Conservation (phyloP, 2,113 vertebrate species). For the Hypocryptadius cinnamomeus region DNA sequence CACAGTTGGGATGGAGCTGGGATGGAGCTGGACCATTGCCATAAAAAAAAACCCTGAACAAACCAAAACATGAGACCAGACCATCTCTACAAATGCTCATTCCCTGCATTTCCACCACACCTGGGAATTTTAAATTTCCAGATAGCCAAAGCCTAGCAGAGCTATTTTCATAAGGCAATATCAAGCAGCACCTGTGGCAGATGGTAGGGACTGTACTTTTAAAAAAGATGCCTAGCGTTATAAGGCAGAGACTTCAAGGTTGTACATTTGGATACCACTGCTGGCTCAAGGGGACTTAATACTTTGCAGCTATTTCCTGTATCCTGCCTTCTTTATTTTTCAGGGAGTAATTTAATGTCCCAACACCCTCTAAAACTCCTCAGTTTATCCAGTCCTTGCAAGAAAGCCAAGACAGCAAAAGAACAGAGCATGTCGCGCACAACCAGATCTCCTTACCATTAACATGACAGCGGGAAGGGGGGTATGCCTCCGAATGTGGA, state of each 20-base stretch:
- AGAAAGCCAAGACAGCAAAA: background rate
- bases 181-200: background rate
- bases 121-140: background rate
- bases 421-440: background rate
- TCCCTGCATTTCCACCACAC: background rate
- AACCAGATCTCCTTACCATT: slow-evolving; percentile 55
- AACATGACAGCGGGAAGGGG: slow-evolving; percentile 67
- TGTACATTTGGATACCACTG: background rate
- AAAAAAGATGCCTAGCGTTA: background rate
- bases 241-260: background rate
- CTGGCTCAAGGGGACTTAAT: background rate
- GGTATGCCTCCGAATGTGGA: slow-evolving; percentile 66
- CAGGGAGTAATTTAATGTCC: background rate
- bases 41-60: background rate
- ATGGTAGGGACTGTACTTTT: background rate
- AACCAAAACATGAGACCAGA: background rate
- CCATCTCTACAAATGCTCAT: background rate
- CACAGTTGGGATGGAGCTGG: background rate
- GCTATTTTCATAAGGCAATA: background rate
- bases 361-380: background rate
- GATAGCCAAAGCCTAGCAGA: background rate
- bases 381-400: background rate
- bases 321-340: background rate
- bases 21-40: background rate
- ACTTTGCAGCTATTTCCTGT: background rate